Conservation (phyloP, 1,140 invertebrate genomes). For the Palaemon carinicauda region DNA sequence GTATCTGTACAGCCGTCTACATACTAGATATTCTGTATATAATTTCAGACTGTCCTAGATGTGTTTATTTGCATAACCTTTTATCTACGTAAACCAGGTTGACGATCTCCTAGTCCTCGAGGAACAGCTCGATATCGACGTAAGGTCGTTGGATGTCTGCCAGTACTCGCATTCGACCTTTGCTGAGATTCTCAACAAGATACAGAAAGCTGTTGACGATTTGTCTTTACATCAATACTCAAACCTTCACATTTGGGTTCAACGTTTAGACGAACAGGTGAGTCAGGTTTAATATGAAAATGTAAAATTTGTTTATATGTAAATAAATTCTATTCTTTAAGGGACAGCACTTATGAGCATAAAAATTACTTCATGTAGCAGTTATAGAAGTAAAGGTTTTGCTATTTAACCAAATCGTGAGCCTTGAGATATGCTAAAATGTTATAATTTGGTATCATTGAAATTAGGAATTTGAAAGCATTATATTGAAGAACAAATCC, state of each 20-base stretch:
- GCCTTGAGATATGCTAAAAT: no score
- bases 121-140: conserved; percentile 96
- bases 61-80: background rate
- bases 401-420: no score
- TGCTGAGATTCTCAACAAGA: conserved; percentile 90
- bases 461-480: no score
- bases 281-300: background rate
- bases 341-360: no score
- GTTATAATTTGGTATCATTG: no score
- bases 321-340: no score
- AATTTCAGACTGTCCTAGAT: background rate
- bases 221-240: conserved; percentile 96
- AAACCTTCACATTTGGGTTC: conserved; percentile 96
- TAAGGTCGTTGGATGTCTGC: conserved; percentile 88
- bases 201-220: conserved; percentile 98
- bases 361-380: no score
- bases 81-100: conserved; percentile 65
- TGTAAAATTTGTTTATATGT: background rate
- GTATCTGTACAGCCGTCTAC: no score
- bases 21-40: no score
- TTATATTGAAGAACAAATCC: no score
- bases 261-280: conserved; percentile 89
- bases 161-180: conserved; percentile 92
- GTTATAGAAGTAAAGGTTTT: no score
- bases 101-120: conserved; percentile 94